Percentiles rank a stretch among this genome's conserved stretches.
phyloP scores from a whole-genome alignment of 1,140 invertebrate species.

The Gryllus bimaculatus region DNA sequence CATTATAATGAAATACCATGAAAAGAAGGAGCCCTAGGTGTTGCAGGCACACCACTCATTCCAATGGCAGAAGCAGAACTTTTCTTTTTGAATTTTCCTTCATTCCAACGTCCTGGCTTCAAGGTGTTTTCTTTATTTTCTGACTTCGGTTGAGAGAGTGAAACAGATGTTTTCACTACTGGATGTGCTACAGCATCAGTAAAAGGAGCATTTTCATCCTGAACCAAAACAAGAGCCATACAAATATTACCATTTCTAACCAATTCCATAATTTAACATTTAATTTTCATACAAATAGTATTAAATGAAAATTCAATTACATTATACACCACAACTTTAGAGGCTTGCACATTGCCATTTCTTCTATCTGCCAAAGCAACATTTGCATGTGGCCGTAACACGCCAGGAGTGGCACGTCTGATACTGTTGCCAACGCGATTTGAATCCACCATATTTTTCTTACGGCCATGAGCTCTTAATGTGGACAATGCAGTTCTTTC shows the following conservation, averaged over 20 bases:
- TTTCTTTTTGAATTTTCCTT: constrained; percentile 5
- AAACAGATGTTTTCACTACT: not conserved
- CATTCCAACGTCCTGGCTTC: constrained; percentile 17
- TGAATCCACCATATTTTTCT: not conserved
- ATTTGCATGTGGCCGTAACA: not conserved
- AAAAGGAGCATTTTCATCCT: not conserved
- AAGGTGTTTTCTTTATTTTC: constrained; percentile 16
- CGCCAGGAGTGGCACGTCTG: not conserved
- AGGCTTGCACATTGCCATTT: not conserved
- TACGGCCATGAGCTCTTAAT: constrained; percentile 6
- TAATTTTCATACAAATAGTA: not conserved
- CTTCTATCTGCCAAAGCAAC: not conserved
- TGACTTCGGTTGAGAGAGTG: not conserved
- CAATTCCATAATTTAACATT: not conserved
- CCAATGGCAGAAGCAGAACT: not conserved
- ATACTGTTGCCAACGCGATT: not conserved
- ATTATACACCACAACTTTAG: not conserved
- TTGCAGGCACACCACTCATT: not conserved
- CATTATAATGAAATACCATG: too few relatives aligned
- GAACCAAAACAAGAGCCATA: not conserved
- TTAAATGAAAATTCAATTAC: not conserved
- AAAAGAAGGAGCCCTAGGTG: not conserved
- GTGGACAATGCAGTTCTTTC: not conserved
- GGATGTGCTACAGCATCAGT: not conserved
- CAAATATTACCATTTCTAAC: not conserved